These are phyloP conservation scores for Gastracanthus pulcherrimus DNA, from an alignment of 2,888 invertebrate genomes.

Conservation along the genomic window DNA sequence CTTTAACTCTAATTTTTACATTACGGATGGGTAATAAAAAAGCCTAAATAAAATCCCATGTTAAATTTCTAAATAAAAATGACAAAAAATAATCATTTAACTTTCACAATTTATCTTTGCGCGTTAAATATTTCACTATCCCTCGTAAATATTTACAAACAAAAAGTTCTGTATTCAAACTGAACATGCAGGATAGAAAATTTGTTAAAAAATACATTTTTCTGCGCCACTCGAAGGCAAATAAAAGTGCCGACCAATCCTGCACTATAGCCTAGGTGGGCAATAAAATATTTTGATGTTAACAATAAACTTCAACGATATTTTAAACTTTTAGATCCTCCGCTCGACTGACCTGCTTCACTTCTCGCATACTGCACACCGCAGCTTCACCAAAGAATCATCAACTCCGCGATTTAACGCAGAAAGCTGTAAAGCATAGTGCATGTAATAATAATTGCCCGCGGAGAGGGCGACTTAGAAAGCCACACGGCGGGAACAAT, in stretches of 20 bases:
- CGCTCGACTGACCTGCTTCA: conserved; percentile 14
- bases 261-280: too few species aligned
- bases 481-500: not conserved
- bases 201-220: not conserved
- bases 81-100: too few species aligned
- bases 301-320: not conserved
- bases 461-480: too few species aligned
- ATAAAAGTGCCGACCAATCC: not conserved
- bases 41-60: too few species aligned
- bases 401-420: not conserved
- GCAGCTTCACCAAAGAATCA: not conserved
- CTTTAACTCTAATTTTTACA: too few species aligned
- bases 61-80: too few species aligned
- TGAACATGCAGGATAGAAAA: too few species aligned
- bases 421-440: not conserved
- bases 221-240: not conserved
- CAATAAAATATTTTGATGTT: not conserved
- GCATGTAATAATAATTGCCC: not conserved
- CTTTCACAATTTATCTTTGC: too few species aligned
- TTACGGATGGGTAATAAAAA: too few species aligned
- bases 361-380: not conserved
- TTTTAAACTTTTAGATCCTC: conserved; percentile 4
- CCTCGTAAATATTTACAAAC: too few species aligned
- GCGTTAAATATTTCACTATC: too few species aligned
- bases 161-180: too few species aligned